A percentile compares a stretch with the other conserved stretches of the same genome.
Evolutionary conservation across 2,888 invertebrate species (phyloP).

Genomic region (Drosophila neutralis): DNA sequence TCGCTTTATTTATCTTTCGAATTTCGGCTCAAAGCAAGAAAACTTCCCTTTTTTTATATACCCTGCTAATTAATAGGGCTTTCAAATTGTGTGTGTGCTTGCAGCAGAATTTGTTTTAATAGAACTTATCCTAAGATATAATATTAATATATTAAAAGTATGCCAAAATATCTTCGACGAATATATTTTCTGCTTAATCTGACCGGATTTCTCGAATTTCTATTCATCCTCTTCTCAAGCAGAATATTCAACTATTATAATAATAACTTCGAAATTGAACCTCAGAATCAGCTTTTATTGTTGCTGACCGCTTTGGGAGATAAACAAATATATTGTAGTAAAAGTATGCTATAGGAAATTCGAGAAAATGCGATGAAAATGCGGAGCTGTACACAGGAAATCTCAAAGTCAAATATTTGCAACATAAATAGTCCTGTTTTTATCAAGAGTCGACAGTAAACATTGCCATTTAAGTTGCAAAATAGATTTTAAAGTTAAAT

Average conservation of each 20-base stretch:
- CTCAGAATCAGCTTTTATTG: neutral
- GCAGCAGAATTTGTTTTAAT: neutral
- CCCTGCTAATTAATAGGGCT: neutral
- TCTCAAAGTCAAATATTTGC: neutral
- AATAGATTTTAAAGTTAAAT: conserved; percentile 36
- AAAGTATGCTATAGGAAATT: no score
- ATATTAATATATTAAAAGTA: no score
- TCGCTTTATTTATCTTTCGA: conserved; percentile 5
- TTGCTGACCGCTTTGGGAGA: no score
- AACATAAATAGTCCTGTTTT: neutral
- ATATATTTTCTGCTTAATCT: neutral
- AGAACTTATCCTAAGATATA: neutral
- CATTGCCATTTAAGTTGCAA: conserved; percentile 13
- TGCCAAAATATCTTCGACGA: neutral
- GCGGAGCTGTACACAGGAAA: neutral
- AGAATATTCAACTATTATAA: neutral
- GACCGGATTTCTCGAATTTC: neutral
- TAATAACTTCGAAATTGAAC: neutral
- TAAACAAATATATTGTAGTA: neutral
- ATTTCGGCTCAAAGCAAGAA: neutral
- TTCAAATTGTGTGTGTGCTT: neutral
- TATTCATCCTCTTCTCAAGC: neutral
- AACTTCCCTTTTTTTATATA: neutral
- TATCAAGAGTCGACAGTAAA: conserved; percentile 4
- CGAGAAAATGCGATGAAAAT: neutral